These are phyloP conservation scores for Trichopria drosophilae DNA, from an alignment of 2,888 invertebrate genomes.

Conservation along the genomic window DNA sequence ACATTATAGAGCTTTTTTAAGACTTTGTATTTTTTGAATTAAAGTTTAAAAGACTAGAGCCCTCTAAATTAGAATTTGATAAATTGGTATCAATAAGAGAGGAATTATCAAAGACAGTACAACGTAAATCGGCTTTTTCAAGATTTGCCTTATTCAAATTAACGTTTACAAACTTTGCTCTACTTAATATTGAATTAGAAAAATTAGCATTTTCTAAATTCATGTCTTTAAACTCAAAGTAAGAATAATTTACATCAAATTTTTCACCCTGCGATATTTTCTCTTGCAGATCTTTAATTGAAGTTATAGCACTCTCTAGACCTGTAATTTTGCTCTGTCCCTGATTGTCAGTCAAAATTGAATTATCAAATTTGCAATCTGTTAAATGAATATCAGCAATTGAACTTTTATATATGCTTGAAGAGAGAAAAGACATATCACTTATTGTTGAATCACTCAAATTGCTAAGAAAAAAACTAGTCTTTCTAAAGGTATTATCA, in stretches of 20 bases:
- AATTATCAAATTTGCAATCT: constrained; percentile 23
- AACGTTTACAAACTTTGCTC: constrained; percentile 24
- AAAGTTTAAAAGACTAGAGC: constrained; percentile 22
- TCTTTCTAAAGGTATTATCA: constrained; percentile 26
- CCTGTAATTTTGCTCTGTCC: constrained; percentile 12
- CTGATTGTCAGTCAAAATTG: constrained; percentile 18
- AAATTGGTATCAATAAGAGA: constrained; percentile 22
- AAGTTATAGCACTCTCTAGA: constrained; percentile 12
- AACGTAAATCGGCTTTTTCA: constrained; percentile 21
- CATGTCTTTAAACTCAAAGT: constrained; percentile 16
- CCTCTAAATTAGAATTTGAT: constrained; percentile 24
- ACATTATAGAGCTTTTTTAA: no score
- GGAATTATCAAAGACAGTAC: constrained; percentile 22
- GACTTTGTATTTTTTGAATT: constrained; percentile 18
- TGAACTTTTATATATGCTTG: constrained; percentile 28
- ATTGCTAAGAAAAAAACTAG: constrained; percentile 27
- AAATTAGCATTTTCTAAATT: constrained; percentile 13
- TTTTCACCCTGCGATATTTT: constrained; percentile 16
- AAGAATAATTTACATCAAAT: constrained; percentile 17
- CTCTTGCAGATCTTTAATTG: constrained; percentile 16
- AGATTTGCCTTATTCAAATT: constrained; percentile 24
- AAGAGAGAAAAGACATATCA: constrained; percentile 26
- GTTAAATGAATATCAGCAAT: constrained; percentile 24
- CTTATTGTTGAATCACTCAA: constrained; percentile 27
- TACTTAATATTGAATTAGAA: constrained; percentile 22